Conservation (phyloP, 1,140 invertebrate genomes). For the Apis cerana region DNA sequence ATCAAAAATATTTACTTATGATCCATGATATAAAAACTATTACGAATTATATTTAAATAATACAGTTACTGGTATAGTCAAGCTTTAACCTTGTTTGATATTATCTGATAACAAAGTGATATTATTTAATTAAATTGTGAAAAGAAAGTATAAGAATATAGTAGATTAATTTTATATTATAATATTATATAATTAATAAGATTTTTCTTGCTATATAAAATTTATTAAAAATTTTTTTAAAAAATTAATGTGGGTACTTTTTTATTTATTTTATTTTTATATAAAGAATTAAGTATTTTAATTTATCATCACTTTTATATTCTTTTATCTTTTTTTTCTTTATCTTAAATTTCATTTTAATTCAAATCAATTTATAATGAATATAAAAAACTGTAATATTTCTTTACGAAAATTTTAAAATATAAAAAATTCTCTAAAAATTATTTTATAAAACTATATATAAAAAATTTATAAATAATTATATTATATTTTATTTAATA, state of each 20-base stretch:
- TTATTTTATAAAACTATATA: not conserved
- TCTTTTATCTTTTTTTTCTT: no score
- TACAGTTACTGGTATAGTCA: not conserved
- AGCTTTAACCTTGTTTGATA: not conserved
- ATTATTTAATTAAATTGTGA: not conserved
- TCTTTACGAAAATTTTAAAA: not conserved
- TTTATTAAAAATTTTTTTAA: not conserved
- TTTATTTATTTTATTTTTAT: no score
- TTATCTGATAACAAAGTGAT: not conserved
- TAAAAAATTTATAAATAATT: not conserved
- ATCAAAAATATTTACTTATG: not conserved
- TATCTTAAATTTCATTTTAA: no score
- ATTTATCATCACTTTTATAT: no score
- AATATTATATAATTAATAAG: not conserved
- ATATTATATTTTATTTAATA: no score
- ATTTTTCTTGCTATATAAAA: not conserved
- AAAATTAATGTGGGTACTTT: not conserved
- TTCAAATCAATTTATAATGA: no score
- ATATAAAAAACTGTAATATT: no score
- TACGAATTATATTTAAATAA: not conserved
- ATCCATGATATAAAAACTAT: not conserved
- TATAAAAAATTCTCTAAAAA: not conserved
- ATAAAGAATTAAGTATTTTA: no score
- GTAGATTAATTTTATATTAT: not conserved
- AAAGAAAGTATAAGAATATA: not conserved